Percentiles rank a stretch among this genome's conserved stretches.
phyloP scores from a whole-genome alignment of 37 sponge, comb jelly and placozoan genomes.

The Cliona cf. orientalis region DNA sequence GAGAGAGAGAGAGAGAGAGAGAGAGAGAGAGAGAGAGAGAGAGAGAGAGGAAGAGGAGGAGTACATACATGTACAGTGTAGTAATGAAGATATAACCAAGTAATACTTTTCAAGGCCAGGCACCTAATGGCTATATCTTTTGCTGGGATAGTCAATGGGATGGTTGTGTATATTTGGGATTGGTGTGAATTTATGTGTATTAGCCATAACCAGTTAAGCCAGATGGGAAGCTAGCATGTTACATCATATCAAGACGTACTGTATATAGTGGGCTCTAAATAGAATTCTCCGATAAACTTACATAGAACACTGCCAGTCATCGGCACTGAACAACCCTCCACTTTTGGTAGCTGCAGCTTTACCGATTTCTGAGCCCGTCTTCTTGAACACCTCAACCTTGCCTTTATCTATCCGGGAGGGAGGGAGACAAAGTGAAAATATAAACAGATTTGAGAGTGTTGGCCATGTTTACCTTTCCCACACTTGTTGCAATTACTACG shows the following conservation, averaged over 20 bases:
- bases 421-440: neutral
- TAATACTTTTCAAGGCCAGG: too few species aligned
- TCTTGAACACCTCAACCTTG: constrained; percentile 79
- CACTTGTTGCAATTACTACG: constrained; percentile 92
- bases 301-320: constrained; percentile 98
- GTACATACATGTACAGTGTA: too few species aligned
- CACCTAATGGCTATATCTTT: too few species aligned
- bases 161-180: too few species aligned
- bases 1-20: neutral
- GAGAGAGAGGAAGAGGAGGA: too few species aligned
- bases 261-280: neutral
- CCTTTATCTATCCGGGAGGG: constrained; percentile 51
- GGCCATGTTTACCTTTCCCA: constrained; percentile 77
- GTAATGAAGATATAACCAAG: too few species aligned
- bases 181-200: too few species aligned
- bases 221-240: neutral
- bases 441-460: constrained; percentile 17
- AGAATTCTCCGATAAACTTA: too few species aligned
- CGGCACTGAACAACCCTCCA: constrained; percentile 97
- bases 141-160: too few species aligned
- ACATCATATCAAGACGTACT: neutral
- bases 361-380: constrained; percentile 90
- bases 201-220: neutral
- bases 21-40: constrained; percentile 4
- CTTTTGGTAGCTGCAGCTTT: constrained; percentile 91